phyloP scores from a whole-genome alignment of 2,113 vertebrate genomes.

The Thalassarche chlororhynchos region DNA sequence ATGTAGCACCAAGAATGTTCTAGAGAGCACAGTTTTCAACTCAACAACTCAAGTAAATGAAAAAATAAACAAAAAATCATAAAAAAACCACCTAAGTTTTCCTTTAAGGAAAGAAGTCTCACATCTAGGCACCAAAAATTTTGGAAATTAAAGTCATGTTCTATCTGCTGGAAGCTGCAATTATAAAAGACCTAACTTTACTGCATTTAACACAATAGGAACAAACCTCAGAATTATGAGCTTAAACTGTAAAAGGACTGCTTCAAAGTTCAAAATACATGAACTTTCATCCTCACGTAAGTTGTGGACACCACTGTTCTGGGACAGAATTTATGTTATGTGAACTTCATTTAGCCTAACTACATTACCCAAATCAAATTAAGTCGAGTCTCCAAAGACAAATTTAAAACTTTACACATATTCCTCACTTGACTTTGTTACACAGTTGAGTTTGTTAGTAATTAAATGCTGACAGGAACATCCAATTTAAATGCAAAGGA shows the following conservation, averaged over 20 bases:
- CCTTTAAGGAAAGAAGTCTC: background rate
- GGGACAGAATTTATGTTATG: background rate
- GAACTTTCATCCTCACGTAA: background rate
- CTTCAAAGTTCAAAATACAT: background rate
- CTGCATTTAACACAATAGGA: background rate
- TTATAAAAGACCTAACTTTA: background rate
- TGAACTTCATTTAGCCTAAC: background rate
- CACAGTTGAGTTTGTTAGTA: background rate
- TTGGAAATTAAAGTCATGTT: background rate
- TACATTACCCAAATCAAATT: background rate
- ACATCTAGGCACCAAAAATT: background rate
- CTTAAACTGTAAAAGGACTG: background rate
- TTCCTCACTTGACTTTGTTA: background rate
- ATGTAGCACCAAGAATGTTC: background rate
- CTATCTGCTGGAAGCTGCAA: background rate
- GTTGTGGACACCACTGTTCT: background rate
- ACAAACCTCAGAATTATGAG: background rate
- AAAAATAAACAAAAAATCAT: background rate
- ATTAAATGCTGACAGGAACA: constrained; percentile 10
- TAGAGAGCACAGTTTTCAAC: background rate
- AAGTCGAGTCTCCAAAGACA: constrained; percentile 8
- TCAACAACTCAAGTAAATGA: background rate
- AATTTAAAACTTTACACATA: constrained; percentile 17
- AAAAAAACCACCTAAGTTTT: background rate
- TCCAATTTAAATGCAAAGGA: background rate